A percentile compares a stretch with the other conserved stretches of the same genome.
These are phyloP conservation scores for Phallusia fumigata DNA, from an alignment of 23 tunicate species.

Conservation along the genomic window DNA sequence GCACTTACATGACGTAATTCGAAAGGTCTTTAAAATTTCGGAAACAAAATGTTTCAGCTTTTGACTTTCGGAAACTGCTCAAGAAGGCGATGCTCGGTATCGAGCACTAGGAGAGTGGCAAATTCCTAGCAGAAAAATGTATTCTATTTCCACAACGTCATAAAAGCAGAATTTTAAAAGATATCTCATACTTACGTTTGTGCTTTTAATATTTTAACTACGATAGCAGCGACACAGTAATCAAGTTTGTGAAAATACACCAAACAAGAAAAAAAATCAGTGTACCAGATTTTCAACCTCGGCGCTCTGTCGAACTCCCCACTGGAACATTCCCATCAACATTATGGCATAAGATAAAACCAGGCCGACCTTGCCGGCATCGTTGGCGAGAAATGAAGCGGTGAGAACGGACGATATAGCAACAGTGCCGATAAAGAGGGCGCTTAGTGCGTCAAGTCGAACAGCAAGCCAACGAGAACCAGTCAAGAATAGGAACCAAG, in stretches of 20 bases:
- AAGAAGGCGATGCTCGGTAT: too few species aligned
- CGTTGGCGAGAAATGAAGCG: constrained; percentile 17
- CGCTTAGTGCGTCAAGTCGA: constrained; percentile 61
- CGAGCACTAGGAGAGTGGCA: too few species aligned
- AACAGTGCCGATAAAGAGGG: constrained; percentile 59
- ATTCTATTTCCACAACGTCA: too few species aligned
- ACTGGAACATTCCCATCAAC: constrained; percentile 80
- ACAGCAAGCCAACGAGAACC: constrained; percentile 78
- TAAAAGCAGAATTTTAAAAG: too few species aligned
- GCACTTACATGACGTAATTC: too few species aligned
- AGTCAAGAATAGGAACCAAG: constrained; percentile 65
- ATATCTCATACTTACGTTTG: too few species aligned
- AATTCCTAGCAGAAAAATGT: too few species aligned
- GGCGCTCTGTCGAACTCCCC: constrained; percentile 75
- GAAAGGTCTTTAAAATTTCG: too few species aligned
- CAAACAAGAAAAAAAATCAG: not conserved
- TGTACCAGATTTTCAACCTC: constrained; percentile 89
- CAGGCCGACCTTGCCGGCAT: constrained; percentile 71
- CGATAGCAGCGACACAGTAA: not conserved
- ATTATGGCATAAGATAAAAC: constrained; percentile 58
- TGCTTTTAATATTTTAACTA: not conserved
- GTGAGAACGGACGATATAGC: constrained; percentile 37
- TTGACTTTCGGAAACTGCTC: too few species aligned
- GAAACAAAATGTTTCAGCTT: too few species aligned
- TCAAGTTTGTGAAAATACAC: not conserved